Evolutionary conservation across 2,113 vertebrate species (phyloP).

Genomic region (Panthera tigris): DNA sequence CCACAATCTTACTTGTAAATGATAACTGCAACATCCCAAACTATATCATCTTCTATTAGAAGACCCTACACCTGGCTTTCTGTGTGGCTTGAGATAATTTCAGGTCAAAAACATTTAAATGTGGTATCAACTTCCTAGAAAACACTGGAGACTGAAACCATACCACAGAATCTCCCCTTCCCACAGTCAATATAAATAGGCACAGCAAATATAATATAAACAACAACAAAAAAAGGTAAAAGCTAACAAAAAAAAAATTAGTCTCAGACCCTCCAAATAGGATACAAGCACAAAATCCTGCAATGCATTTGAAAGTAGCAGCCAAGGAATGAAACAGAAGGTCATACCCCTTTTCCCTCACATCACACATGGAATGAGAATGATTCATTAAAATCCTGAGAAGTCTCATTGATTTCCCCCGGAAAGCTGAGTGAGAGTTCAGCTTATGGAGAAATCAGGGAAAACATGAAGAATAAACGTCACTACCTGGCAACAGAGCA

Average conservation of each 20-base stretch:
- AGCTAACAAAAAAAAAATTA: background rate
- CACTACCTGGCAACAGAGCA: background rate
- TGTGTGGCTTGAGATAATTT: background rate
- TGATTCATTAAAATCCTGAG: background rate
- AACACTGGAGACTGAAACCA: background rate
- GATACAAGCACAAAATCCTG: background rate
- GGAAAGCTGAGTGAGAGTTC: background rate
- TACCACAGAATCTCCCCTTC: background rate
- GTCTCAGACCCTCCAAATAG: background rate
- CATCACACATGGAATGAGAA: background rate
- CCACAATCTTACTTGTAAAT: background rate
- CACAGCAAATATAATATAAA: background rate
- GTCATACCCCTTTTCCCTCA: background rate
- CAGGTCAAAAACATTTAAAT: slow-evolving; percentile 25
- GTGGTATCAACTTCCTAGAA: background rate
- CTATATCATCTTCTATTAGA: background rate
- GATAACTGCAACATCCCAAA: background rate
- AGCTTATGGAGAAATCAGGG: background rate
- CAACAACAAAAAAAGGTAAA: background rate
- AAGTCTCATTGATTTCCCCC: background rate
- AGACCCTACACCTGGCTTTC: background rate
- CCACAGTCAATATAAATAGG: background rate
- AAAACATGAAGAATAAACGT: background rate
- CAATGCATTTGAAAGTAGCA: background rate
- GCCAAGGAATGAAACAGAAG: background rate